Percentiles rank a stretch among this genome's conserved stretches.
Evolutionary conservation across 2,113 vertebrate genomes (phyloP).

Genomic region (Amia ocellicauda): DNA sequence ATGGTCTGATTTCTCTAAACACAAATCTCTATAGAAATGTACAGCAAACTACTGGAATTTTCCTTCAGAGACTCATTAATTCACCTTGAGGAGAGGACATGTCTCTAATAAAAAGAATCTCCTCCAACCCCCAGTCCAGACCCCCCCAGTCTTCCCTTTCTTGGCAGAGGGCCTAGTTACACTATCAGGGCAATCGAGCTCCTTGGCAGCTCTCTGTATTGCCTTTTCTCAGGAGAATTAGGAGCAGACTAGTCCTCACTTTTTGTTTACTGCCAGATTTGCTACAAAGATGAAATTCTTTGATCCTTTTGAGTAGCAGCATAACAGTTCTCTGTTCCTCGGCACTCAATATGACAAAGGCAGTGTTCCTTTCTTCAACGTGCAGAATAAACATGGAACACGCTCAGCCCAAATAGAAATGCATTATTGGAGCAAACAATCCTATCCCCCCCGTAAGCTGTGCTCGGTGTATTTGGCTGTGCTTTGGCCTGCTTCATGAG

Average conservation of each 20-base stretch:
- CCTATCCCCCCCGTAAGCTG: not conserved
- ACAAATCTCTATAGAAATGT: too few relatives aligned
- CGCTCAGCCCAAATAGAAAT: not conserved
- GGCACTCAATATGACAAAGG: conserved; percentile 59
- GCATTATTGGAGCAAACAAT: not conserved
- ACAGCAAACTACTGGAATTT: too few relatives aligned
- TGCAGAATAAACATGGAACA: conserved; percentile 21
- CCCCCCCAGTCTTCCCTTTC: conserved; percentile 30
- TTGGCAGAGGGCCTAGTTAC: conserved; percentile 47
- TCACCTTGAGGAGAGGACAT: conserved; percentile 59
- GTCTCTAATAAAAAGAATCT: conserved; percentile 37
- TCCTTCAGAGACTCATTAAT: conserved; percentile 30
- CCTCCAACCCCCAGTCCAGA: too few relatives aligned
- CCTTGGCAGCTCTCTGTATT: conserved; percentile 50
- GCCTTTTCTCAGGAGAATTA: conserved; percentile 51
- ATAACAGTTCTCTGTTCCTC: conserved; percentile 50
- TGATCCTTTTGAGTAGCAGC: conserved; percentile 55
- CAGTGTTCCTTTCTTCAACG: conserved; percentile 51
- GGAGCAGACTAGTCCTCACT: conserved; percentile 43
- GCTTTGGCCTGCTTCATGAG: not conserved
- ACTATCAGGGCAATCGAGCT: conserved; percentile 51
- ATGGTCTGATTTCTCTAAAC: too few relatives aligned
- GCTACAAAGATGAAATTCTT: conserved; percentile 50
- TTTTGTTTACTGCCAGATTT: conserved; percentile 37
- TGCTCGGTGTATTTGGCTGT: not conserved